Conservation (phyloP, 2,113 vertebrate genomes). For the Amia ocellicauda region DNA sequence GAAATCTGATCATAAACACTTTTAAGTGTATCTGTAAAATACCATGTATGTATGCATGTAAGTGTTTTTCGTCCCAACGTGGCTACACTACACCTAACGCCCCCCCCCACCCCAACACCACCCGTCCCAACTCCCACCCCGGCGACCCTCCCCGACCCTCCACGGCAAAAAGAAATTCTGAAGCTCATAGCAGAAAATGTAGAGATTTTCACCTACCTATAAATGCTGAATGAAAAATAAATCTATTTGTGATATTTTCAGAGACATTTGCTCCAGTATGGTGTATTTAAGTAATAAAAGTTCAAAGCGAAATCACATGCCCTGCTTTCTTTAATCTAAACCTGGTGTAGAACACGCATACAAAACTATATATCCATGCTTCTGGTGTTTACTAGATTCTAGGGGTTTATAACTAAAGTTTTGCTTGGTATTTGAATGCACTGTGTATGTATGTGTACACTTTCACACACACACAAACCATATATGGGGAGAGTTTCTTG, state of each 20-base stretch:
- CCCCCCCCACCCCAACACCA: slow-evolving; percentile 29
- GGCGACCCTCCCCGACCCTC: slow-evolving; percentile 19
- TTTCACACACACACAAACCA: slow-evolving; percentile 15
- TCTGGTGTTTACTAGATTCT: too few species aligned
- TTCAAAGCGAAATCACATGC: slow-evolving; percentile 78
- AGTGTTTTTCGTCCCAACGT: slow-evolving; percentile 92
- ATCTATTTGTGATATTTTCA: slow-evolving; percentile 99
- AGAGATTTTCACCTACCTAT: slow-evolving; percentile 92
- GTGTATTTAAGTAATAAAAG: slow-evolving; percentile 99
- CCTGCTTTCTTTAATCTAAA: slow-evolving; percentile 44
- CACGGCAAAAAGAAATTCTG: slow-evolving; percentile 62
- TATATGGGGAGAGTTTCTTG: not conserved
- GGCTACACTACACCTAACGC: slow-evolving; percentile 75
- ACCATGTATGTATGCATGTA: slow-evolving; percentile 99
- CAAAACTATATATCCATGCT: too few species aligned
- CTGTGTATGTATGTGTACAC: too few species aligned
- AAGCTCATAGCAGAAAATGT: slow-evolving; percentile 86
- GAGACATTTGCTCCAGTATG: slow-evolving; percentile 99
- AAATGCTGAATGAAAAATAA: slow-evolving; percentile 98
- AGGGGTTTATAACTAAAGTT: too few species aligned
- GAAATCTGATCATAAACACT: slow-evolving; percentile 90
- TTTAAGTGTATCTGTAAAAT: slow-evolving; percentile 99
- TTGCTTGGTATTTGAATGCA: too few species aligned
- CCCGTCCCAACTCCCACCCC: slow-evolving; percentile 9
- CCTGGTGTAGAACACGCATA: too few species aligned